Base-by-base conservation (phyloP, 2,888 invertebrate species). In the Rhopalosiphum nymphaeae region DNA sequence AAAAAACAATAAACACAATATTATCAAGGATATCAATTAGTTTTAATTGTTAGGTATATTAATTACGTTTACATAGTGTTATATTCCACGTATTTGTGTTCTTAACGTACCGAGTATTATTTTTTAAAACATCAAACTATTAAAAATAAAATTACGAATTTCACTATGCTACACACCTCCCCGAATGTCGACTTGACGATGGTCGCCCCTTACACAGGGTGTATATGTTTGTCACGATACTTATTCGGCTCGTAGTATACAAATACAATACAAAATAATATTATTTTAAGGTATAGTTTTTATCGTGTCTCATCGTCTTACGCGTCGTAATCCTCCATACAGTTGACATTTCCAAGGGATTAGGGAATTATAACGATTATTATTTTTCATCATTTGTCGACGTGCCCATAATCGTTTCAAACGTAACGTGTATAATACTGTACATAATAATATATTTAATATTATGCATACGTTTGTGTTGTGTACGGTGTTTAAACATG, bases 301-400 rank as follows among this genome's bases (percentile, higher is more conserved):
- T 61, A 11, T 36, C 78, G 78, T 78, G 67, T 36, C 67, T 67
- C 13, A 7, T 5, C 78, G 36, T 21, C 57, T 57, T 57, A 57
- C 26, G 57, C 9, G 57, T 57, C 56, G 88, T 88, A 88, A 88
- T 88, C 88, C 88, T 25, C 78, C 36, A 42, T 25, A 53, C 36
- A 88, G 88, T 56, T 56, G 88, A 88, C 88, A 88, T 88, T 88
- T 88, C 36, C 5, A 42, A 88, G 36, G 53, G 88, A 88, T 88
- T 88, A 56, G 25, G 53, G 88, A 36, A 88, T 53, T 88, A 78
- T 56, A 53, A 88, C 88, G 88, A 53, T 88, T 88, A 53, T 88
- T 53, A 56, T 53, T 46, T 36, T 78, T 36, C 78, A 36, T 67
- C n/a, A n/a, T 78, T 78, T 21, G 78, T 78, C 36, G 36, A 42